A percentile compares a stretch with the other conserved stretches of the same genome.
These are phyloP conservation scores for Pseudeuparius sepicola DNA, from an alignment of 2,888 invertebrate genomes.

Conservation along the genomic window DNA sequence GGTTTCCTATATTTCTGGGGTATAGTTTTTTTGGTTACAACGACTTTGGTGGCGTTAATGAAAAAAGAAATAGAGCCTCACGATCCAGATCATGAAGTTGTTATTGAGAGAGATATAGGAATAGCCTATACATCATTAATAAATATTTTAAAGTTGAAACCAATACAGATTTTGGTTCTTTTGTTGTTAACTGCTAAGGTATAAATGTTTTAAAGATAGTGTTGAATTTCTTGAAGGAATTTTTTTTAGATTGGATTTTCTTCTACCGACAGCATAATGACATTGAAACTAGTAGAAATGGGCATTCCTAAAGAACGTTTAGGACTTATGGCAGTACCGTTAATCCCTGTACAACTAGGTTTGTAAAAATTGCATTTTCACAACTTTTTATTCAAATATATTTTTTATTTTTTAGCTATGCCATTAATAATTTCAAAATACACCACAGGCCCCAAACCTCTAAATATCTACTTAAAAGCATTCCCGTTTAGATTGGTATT, in stretches of 20 bases:
- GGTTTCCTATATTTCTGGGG: constrained; percentile 96
- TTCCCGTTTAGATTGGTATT: constrained; percentile 81
- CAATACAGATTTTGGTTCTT: constrained; percentile 66
- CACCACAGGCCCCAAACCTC: constrained; percentile 62
- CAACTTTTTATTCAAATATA: no score
- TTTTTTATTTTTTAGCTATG: no score
- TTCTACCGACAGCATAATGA: constrained; percentile 90
- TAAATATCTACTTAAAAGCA: constrained; percentile 80
- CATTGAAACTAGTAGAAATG: constrained; percentile 88
- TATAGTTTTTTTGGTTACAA: constrained; percentile 78
- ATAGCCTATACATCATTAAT: constrained; percentile 77
- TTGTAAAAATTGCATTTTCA: no score
- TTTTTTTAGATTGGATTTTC: constrained; percentile 79
- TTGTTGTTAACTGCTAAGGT: constrained; percentile 89
- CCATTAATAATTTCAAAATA: constrained; percentile 70
- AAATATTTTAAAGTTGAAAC: constrained; percentile 72
- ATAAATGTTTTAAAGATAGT: constrained; percentile 21
- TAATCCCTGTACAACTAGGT: constrained; percentile 88
- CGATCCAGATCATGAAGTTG: constrained; percentile 37
- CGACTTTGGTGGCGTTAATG: constrained; percentile 80
- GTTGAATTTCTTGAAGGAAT: constrained; percentile 7
- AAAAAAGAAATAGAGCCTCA: constrained; percentile 62
- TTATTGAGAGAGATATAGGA: constrained; percentile 42
- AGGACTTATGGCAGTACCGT: constrained; percentile 83
- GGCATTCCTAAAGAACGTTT: constrained; percentile 94